These are phyloP conservation scores for Drosophila maculinotata DNA, from an alignment of 2,888 invertebrate species.

Conservation along the genomic window DNA sequence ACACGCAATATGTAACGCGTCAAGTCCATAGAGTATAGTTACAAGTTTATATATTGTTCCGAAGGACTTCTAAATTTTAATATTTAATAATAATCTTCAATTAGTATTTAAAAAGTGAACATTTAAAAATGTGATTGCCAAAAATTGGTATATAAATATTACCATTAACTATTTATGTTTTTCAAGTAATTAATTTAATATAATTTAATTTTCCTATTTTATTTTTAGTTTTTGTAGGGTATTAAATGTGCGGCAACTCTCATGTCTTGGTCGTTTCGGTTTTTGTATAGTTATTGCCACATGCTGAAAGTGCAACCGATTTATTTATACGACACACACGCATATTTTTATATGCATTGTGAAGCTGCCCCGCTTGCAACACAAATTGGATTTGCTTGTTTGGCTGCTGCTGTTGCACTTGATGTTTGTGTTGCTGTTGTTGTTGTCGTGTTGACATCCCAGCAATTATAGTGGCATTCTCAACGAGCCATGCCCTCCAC, in stretches of 20 bases:
- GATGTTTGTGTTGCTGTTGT: constrained; percentile 5
- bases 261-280: background rate
- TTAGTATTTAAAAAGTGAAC: too few species aligned
- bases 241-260: background rate
- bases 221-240: background rate
- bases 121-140: too few species aligned
- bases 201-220: too few species aligned
- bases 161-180: too few species aligned
- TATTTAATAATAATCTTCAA: too few species aligned
- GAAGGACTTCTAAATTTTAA: too few species aligned
- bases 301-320: constrained; percentile 66
- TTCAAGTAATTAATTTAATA: too few species aligned
- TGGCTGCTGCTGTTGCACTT: constrained; percentile 21
- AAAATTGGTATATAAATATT: too few species aligned
- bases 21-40: too few species aligned
- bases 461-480: constrained; percentile 51
- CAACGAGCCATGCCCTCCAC: constrained; percentile 30
- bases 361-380: constrained; percentile 13
- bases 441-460: constrained; percentile 48
- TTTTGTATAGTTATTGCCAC: constrained; percentile 57
- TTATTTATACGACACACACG: constrained; percentile 60
- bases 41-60: too few species aligned
- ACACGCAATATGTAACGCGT: background rate
- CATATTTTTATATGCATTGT: constrained; percentile 40
- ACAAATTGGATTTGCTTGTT: constrained; percentile 69